Conservation (phyloP, 2,113 vertebrate species). For the Collichthys lucidus region DNA sequence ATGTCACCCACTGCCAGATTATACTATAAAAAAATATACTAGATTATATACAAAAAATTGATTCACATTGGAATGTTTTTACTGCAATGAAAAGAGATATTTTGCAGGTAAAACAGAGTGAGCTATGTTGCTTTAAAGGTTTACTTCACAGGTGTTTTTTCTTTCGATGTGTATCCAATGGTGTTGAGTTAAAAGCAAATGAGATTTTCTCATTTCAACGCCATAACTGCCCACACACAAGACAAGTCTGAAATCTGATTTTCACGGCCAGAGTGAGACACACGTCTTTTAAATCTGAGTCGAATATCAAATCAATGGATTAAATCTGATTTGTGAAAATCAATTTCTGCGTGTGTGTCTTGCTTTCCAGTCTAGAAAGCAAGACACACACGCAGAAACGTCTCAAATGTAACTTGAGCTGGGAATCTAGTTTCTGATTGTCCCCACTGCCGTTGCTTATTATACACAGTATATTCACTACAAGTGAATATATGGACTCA, state of each 20-base stretch:
- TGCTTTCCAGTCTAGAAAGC: conserved; percentile 25
- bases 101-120: neutral
- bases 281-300: conserved; percentile 8
- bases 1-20: conserved; percentile 46
- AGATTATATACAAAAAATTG: no score
- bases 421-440: conserved; percentile 1
- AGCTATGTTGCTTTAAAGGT: neutral
- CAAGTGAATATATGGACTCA: conserved; percentile 4
- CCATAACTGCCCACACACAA: conserved; percentile 12
- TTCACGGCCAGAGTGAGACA: conserved; percentile 28
- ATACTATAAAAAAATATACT: neutral
- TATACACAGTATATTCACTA: neutral
- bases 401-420: conserved; percentile 3
- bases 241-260: conserved; percentile 56
- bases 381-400: conserved; percentile 4
- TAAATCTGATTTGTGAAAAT: conserved; percentile 48
- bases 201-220: conserved; percentile 27
- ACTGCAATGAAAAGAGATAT: no score
- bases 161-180: neutral
- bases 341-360: conserved; percentile 14
- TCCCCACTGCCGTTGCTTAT: conserved; percentile 1
- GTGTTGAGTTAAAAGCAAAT: conserved; percentile 33
- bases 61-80: no score
- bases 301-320: conserved; percentile 42
- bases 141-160: neutral